Conservation (phyloP, 2,113 vertebrate species). For the Thamnophis sirtalis region DNA sequence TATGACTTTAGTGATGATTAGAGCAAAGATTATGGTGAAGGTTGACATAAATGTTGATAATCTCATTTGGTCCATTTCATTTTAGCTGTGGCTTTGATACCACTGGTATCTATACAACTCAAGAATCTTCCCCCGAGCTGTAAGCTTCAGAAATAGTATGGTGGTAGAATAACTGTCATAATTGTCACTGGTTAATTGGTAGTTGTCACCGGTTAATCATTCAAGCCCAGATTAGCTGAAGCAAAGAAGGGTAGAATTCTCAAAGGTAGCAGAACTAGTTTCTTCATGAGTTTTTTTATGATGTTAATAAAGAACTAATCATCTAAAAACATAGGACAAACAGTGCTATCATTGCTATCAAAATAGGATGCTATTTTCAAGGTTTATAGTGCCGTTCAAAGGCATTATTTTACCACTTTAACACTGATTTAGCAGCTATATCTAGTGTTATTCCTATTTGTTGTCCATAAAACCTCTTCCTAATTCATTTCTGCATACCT, state of each 20-base stretch:
- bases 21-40: fast-evolving
- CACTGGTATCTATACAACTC: not conserved
- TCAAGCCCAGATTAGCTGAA: not conserved
- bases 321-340: not conserved
- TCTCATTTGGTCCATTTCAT: not conserved
- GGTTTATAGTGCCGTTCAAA: not conserved
- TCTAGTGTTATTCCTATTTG: not conserved
- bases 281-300: not conserved
- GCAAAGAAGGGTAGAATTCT: not conserved
- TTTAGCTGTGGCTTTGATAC: conserved; percentile 8
- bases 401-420: not conserved
- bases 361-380: not conserved
- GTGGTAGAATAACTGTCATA: not conserved
- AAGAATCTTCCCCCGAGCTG: not conserved
- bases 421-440: not conserved
- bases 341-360: not conserved
- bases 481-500: not conserved
- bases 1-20: not conserved
- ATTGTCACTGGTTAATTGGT: not conserved
- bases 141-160: not conserved
- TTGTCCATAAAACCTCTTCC: not conserved
- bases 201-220: conserved; percentile 4
- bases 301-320: not conserved
- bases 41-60: not conserved
- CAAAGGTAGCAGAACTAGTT: not conserved